Evolutionary conservation across 64 coral and sea anemone genomes (phyloP).

Genomic region (Trachythela sp.): DNA sequence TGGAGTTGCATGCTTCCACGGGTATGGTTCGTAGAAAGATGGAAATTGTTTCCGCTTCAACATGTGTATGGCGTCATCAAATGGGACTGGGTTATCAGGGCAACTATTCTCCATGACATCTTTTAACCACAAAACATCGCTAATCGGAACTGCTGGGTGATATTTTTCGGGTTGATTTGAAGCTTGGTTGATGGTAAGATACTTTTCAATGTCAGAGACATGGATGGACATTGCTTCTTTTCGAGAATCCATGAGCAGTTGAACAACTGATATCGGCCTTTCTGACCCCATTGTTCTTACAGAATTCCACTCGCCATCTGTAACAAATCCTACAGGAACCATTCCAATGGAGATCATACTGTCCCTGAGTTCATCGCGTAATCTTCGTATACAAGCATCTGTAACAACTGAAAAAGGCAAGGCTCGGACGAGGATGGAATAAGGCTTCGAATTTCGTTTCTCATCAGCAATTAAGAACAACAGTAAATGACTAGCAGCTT

Average conservation of each 20-base stretch:
- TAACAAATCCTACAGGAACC: conserved; percentile 25
- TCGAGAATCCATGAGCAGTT: conserved; percentile 59
- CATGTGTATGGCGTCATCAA: no score
- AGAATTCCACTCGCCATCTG: conserved; percentile 61
- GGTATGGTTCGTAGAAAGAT: no score
- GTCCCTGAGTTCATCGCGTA: not conserved
- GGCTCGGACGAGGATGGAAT: not conserved
- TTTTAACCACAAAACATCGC: no score
- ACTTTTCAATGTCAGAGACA: not conserved
- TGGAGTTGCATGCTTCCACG: no score
- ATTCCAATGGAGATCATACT: not conserved
- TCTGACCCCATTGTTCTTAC: conserved; percentile 14
- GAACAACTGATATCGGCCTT: conserved; percentile 46
- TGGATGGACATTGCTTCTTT: not conserved
- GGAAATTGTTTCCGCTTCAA: no score
- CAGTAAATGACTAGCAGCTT: not conserved
- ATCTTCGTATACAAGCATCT: not conserved
- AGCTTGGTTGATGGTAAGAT: no score
- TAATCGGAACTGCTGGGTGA: no score
- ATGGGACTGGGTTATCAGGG: no score
- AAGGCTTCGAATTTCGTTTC: not conserved
- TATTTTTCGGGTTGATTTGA: no score
- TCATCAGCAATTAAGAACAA: not conserved
- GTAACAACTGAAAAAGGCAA: not conserved
- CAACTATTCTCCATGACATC: no score